A percentile compares a stretch with the other conserved stretches of the same genome.
These are phyloP conservation scores for Vanessa cardui DNA, from an alignment of 2,888 invertebrate species.

Conservation along the genomic window DNA sequence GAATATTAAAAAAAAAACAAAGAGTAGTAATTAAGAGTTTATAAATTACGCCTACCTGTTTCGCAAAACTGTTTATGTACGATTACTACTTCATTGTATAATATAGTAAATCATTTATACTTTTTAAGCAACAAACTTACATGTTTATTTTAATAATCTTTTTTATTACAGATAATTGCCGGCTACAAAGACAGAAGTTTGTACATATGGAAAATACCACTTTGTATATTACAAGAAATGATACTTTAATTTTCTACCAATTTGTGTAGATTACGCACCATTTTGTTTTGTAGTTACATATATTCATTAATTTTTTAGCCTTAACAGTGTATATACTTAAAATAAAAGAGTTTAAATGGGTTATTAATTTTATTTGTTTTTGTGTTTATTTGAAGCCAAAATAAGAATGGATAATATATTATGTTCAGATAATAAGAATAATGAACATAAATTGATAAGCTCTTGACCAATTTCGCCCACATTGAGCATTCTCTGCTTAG, in stretches of 20 bases:
- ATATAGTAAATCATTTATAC: no score
- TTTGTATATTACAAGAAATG: conserved; percentile 74
- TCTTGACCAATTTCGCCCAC: no score
- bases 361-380: conserved; percentile 31
- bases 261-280: conserved; percentile 51
- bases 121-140: no score
- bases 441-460: no score
- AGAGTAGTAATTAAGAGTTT: no score
- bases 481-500: no score
- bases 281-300: conserved; percentile 35
- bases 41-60: no score
- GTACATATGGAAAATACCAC: conserved; percentile 85
- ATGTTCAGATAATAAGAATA: no score
- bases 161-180: conserved; percentile 84
- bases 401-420: not conserved
- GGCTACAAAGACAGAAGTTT: conserved; percentile 87
- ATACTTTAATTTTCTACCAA: conserved; percentile 63
- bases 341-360: conserved; percentile 41
- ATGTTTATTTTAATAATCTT: no score
- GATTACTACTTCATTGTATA: no score
- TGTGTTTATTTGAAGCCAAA: conserved; percentile 14
- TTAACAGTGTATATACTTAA: conserved; percentile 27
- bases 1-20: no score
- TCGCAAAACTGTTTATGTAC: no score
- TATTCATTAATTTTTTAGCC: conserved; percentile 42